phyloP scores from a whole-genome alignment of 1,140 invertebrate species.

The Drosophila aff. region DNA sequence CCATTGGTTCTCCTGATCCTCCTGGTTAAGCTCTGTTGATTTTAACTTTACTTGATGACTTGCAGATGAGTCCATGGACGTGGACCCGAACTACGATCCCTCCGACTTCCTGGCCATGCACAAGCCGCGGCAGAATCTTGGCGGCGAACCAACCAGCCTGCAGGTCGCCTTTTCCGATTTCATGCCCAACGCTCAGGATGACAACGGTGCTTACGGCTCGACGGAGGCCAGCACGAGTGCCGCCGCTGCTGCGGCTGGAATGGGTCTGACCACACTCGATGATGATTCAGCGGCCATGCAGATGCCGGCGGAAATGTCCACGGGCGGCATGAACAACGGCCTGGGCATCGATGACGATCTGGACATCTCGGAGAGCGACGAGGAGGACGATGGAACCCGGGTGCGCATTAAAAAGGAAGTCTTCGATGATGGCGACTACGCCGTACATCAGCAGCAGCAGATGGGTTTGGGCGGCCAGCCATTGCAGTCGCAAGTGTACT shows the following conservation, averaged over 20 bases:
- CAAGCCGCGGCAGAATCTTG: slow-evolving; percentile 56
- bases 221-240: slow-evolving; percentile 60
- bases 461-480: slow-evolving; percentile 5
- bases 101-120: slow-evolving; percentile 90
- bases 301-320: slow-evolving; percentile 47
- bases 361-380: slow-evolving; percentile 92
- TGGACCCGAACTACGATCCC: slow-evolving; percentile 94
- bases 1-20: not conserved
- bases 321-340: slow-evolving; percentile 52
- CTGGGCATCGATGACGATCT: slow-evolving; percentile 89
- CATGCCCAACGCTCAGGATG: slow-evolving; percentile 58
- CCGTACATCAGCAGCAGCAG: slow-evolving; percentile 25
- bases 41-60: slow-evolving; percentile 37
- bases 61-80: slow-evolving; percentile 91
- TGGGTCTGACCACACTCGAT: slow-evolving; percentile 16
- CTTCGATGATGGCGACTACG: slow-evolving; percentile 57
- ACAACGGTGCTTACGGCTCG: slow-evolving; percentile 57
- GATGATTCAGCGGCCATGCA: slow-evolving; percentile 46
- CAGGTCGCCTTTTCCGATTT: slow-evolving; percentile 64
- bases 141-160: slow-evolving; percentile 43
- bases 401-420: slow-evolving; percentile 73
- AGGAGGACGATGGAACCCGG: slow-evolving; percentile 85
- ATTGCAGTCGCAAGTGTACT: slow-evolving; percentile 55
- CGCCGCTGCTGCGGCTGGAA: slow-evolving; percentile 34
- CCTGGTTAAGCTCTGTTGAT: slow-evolving; percentile 6